phyloP scores from a whole-genome alignment of 2,113 vertebrate genomes.

The Helogale parvula region DNA sequence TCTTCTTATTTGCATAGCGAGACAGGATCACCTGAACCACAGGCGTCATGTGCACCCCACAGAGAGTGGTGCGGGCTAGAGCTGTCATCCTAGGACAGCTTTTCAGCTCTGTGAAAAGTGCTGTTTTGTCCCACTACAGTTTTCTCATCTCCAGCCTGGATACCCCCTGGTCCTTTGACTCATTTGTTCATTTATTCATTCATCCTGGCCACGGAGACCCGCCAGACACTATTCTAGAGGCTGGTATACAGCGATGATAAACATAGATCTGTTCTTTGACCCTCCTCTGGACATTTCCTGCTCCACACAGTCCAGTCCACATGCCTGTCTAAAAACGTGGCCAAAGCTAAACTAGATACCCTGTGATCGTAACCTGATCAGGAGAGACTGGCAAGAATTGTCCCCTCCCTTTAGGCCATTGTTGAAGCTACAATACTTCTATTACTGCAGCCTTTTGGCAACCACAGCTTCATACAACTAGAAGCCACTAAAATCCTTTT shows the following conservation, averaged over 20 bases:
- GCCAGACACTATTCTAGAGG: neutral
- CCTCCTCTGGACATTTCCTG: neutral
- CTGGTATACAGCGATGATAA: neutral
- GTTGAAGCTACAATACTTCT: neutral
- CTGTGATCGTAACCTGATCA: neutral
- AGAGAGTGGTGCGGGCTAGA: neutral
- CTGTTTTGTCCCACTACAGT: neutral
- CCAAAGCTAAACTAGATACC: neutral
- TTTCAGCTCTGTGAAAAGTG: neutral
- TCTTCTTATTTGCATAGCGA: neutral
- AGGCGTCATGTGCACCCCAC: fast-evolving
- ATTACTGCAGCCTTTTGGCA: neutral
- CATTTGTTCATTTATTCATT: neutral
- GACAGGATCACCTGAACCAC: neutral
- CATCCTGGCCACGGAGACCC: neutral
- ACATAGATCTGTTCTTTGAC: neutral
- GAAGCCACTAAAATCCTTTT: neutral
- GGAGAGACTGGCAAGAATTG: neutral
- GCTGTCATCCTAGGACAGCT: neutral
- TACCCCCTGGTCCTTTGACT: neutral
- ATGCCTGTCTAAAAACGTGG: neutral
- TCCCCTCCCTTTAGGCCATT: neutral
- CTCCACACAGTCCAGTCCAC: neutral
- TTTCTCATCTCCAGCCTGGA: neutral
- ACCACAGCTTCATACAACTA: fast-evolving